These are phyloP conservation scores for Cheirogaleus major DNA, from an alignment of 2,797 vertebrate genomes.

Conservation along the genomic window DNA sequence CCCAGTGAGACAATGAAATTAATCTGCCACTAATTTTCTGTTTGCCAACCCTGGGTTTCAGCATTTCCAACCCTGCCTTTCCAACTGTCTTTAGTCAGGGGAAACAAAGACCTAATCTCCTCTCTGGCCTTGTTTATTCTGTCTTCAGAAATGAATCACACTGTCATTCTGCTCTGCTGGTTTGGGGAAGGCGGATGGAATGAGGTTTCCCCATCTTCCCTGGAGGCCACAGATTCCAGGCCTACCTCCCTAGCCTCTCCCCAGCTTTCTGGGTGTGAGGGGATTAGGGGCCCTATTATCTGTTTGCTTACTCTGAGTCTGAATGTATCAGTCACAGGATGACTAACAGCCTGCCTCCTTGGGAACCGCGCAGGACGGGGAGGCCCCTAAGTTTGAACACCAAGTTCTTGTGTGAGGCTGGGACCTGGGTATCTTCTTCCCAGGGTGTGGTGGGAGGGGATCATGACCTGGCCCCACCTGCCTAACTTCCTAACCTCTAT, in stretches of 20 bases:
- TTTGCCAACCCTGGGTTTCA: constrained; percentile 76
- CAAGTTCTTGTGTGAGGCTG: not conserved
- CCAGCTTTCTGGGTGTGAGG: constrained; percentile 6
- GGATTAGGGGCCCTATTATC: not conserved
- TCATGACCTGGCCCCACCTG: not conserved
- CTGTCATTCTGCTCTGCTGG: not conserved
- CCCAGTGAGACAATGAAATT: constrained; percentile 49
- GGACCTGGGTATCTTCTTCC: not conserved
- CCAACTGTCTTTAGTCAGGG: not conserved
- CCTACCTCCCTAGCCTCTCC: not conserved
- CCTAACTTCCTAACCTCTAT: not conserved
- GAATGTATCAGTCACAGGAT: not conserved
- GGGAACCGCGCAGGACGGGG: not conserved
- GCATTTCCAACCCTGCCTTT: constrained; percentile 74
- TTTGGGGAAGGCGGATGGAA: not conserved
- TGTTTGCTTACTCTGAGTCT: not conserved
- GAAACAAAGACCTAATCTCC: constrained; percentile 62
- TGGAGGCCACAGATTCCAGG: constrained; percentile 12
- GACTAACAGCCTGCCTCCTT: not conserved
- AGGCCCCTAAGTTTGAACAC: not conserved
- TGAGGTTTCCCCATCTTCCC: not conserved
- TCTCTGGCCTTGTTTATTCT: not conserved
- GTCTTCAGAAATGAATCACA: not conserved
- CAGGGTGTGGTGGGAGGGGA: not conserved
- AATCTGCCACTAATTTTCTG: constrained; percentile 58